Evolutionary conservation across 1,140 invertebrate genomes (phyloP), one percentile per base, ranked within the genome.

Genomic region (Papilio aristodemus): DNA sequence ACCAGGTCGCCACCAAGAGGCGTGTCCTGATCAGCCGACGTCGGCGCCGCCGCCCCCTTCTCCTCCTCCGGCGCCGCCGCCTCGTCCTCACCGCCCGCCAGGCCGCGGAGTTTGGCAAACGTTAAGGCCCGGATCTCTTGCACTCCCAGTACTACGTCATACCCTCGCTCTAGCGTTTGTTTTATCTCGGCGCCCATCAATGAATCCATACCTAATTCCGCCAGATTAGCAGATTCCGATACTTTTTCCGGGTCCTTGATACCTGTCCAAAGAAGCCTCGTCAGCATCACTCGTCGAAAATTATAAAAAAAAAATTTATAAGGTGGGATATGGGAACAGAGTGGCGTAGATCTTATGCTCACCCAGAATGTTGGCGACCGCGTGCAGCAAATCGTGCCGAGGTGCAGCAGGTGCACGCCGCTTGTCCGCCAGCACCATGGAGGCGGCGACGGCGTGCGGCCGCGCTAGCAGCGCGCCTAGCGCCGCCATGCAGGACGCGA

Each of bases 131-230:
- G 94, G 77, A 99, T 98, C 87, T 99, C 97, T 81, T 96, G 95
- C 46, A 97, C 95, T 41, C 96, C 95, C n/a, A 99, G 87, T 0
- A 97, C 94, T 27, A 99, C 84, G 87, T 99, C 97, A 89, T 96
- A 98, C 75, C 97, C 97, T 66, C 97, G 93, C 86, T 99, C 98
- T 8, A 99, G 90, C 0, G 96, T 97, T 86, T 99, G 98, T 91
- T 99, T 99, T 71, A 99, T 98, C 93, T 99, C 98, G 0, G 98
- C 97, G 67, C 97, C 97, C 98, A 99, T 99, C 38, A 99, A 91
- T 0, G 98, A 99, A 83, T 99, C 98, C 94, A 99, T 97, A 58
- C 98, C 98, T 7, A 99, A 93, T 85, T 99, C 98, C 11, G 96
- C 96, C 6, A 99, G 91, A 19, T 94, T 96, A 0, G 95, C 93